Evolutionary conservation across 2,113 vertebrate genomes (phyloP), one percentile per base, ranked within the genome.

Genomic region (Petroica traversi): DNA sequence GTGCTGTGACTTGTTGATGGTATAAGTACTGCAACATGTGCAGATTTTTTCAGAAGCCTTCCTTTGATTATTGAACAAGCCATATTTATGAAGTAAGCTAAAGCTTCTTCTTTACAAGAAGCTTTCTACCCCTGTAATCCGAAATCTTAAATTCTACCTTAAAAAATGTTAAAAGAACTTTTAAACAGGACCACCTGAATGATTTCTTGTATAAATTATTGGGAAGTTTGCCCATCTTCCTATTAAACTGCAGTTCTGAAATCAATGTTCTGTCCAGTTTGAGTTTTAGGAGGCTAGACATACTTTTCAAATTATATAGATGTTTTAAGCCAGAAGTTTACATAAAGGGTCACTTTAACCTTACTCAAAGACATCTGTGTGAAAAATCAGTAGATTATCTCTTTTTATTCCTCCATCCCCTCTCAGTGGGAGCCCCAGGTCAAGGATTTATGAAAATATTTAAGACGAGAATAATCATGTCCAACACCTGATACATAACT

Each of bases 1-100:
- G 45, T 33, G 5, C 2, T 36, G 2, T 52, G n/a, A 6, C 8
- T 72, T 0, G 0, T 28, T 46, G 18, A 41, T 49, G 2, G 6
- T 45, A 2, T 11, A 81, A 51, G 5, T n/a, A 22, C 8, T 41
- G 3, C 34, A 84, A 73, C 17, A 57, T 6, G 51, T 34, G 6
- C 7, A 66, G 5, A 33, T 55, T 20, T 33, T 84, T 75, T 19
- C 7, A 64, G 3, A 4, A 8, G 3, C 3, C 3, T 33, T 46
- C 4, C 6, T 66, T 61, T 43, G 75, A 36, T 41, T 11, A 69
- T 31, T 4, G 3, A 19, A 49, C 4, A 68, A 38, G 17, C 5
- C 12, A 46, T 6, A 33, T 43, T 20, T 7, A 46, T 18, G 4
- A 2, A 79, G 9, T 10, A 43, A 0, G 5, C 33, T 77, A 64